Evolutionary conservation across 2,113 vertebrate genomes (phyloP).

Genomic region (Rhinogobius similis): DNA sequence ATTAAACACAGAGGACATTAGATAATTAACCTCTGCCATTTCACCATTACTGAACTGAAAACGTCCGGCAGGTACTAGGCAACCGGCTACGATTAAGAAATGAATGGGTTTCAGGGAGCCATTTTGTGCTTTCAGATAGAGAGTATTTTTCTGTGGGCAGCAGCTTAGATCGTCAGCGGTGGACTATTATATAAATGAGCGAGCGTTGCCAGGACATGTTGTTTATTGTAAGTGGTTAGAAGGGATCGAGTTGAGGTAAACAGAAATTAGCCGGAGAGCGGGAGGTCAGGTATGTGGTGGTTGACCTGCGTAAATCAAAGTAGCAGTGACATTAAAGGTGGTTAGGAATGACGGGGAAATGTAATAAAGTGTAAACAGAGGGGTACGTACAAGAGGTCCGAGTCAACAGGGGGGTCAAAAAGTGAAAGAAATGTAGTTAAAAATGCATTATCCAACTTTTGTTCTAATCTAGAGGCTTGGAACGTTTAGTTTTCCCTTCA

Average conservation of each 20-base stretch:
- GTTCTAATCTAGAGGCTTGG: too few species aligned
- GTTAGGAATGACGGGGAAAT: not conserved
- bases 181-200: constrained; percentile 31
- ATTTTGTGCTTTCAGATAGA: constrained; percentile 37
- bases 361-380: not conserved
- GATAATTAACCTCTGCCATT: constrained; percentile 50
- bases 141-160: constrained; percentile 32
- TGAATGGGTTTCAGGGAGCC: constrained; percentile 41
- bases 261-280: not conserved
- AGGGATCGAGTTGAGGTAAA: not conserved
- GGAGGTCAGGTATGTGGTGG: not conserved
- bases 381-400: too few species aligned
- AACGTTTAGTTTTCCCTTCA: too few species aligned
- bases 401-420: too few species aligned
- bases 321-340: not conserved
- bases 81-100: constrained; percentile 51
- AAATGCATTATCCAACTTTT: too few species aligned
- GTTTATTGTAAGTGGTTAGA: constrained; percentile 11
- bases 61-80: constrained; percentile 34
- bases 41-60: constrained; percentile 34
- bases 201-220: constrained; percentile 15
- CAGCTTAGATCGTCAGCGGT: constrained; percentile 31
- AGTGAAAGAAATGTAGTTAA: too few species aligned
- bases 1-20: constrained; percentile 50
- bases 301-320: not conserved